A percentile compares a stretch with the other conserved stretches of the same genome.
Conservation (phyloP, 2,888 invertebrate species). For the Actias luna region DNA sequence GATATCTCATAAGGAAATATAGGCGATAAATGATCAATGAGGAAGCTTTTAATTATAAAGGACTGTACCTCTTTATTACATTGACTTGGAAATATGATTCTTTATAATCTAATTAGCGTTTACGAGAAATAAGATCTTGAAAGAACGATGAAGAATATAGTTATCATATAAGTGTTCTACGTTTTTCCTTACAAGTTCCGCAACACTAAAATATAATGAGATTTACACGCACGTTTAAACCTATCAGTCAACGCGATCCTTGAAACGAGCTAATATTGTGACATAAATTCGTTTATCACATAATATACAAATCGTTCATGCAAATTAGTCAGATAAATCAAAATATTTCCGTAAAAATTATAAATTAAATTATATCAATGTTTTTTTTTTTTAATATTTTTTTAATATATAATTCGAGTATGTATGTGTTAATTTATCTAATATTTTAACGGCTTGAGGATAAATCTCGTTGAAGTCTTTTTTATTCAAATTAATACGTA, state of each 20-base stretch:
- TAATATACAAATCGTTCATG: constrained; percentile 1
- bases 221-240: not conserved
- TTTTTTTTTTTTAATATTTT: not conserved
- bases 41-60: no score
- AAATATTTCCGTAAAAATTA: constrained; percentile 6
- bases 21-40: no score
- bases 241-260: not conserved
- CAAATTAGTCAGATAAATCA: constrained; percentile 1
- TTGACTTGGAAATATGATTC: no score
- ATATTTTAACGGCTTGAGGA: not conserved
- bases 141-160: no score
- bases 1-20: no score
- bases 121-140: no score
- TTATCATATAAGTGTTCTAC: no score
- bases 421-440: not conserved
- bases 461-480: not conserved
- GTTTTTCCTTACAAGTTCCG: no score
- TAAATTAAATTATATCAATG: constrained; percentile 6
- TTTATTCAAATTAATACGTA: no score
- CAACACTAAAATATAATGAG: no score
- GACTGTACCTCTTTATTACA: no score
- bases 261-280: not conserved
- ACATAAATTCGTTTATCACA: not conserved
- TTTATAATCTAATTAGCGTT: no score
- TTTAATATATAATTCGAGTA: not conserved